phyloP scores from a whole-genome alignment of 1,140 invertebrate genomes.

The Eueides isabella region DNA sequence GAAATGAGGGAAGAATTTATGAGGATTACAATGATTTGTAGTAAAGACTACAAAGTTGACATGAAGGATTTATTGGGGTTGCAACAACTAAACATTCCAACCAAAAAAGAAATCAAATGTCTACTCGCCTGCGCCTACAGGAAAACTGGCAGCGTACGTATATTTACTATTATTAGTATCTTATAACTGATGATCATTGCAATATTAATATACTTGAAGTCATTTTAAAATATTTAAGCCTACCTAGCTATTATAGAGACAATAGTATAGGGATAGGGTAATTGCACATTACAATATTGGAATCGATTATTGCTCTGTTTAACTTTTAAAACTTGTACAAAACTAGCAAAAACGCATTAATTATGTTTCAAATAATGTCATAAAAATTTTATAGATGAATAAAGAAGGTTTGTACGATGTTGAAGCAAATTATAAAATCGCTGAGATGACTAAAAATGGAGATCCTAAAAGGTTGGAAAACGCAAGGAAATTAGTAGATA shows the following conservation, averaged over 20 bases:
- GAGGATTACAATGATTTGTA: conserved; percentile 58
- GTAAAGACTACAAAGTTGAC: conserved; percentile 53
- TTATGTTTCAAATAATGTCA: too few species aligned
- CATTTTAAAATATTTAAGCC: too few species aligned
- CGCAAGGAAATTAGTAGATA: conserved; percentile 63
- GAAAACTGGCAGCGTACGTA: conserved; percentile 57
- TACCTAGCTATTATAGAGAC: too few species aligned
- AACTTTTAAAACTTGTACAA: too few species aligned
- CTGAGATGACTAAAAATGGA: conserved; percentile 49
- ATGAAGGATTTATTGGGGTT: conserved; percentile 54
- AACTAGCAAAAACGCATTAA: too few species aligned
- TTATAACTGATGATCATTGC: too few species aligned
- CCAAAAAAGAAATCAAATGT: conserved; percentile 55
- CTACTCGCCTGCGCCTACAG: conserved; percentile 65
- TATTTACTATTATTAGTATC: neutral
- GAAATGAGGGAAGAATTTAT: conserved; percentile 57
- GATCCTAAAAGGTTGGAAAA: conserved; percentile 61
- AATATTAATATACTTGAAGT: too few species aligned
- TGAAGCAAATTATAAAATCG: conserved; percentile 34
- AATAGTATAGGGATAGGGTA: too few species aligned
- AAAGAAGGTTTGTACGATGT: conserved; percentile 55
- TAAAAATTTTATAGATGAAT: conserved; percentile 52
- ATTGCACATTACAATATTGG: too few species aligned
- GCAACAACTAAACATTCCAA: conserved; percentile 51
- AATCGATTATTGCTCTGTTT: too few species aligned